Evolutionary conservation across 2,797 vertebrate species (phyloP).

Genomic region (Myotis pilosus): DNA sequence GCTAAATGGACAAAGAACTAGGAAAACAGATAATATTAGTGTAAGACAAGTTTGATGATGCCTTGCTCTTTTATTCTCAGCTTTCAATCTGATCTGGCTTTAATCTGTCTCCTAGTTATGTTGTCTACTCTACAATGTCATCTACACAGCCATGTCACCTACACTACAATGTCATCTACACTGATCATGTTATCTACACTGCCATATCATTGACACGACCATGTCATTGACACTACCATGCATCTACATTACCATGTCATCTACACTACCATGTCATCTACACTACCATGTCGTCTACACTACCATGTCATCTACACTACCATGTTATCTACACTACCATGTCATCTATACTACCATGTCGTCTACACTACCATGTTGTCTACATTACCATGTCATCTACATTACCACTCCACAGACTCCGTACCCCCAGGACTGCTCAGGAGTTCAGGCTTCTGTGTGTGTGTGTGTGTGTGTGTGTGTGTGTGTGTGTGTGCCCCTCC

Average conservation of each 20-base stretch:
- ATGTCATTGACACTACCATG: no score
- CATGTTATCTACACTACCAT: no score
- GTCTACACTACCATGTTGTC: no score
- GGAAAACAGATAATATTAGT: not conserved
- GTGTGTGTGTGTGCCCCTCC: not conserved
- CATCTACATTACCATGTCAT: no score
- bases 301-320: no score
- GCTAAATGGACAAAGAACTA: not conserved
- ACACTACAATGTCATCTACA: no score
- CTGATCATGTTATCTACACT: not conserved
- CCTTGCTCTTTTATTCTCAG: not conserved
- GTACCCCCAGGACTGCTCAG: rapidly evolving
- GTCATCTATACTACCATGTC: no score
- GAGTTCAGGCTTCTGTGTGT: not conserved
- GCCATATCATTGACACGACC: rapidly evolving
- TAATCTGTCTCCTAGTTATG: not conserved
- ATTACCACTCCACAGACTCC: not conserved
- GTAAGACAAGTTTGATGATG: not conserved
- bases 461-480: not conserved
- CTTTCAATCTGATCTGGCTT: not conserved
- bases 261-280: no score
- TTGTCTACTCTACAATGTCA: not conserved
- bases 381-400: not conserved
- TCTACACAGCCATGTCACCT: not conserved
- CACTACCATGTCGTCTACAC: no score